Percentiles rank a stretch among this genome's conserved stretches.
Evolutionary conservation across 2,888 invertebrate genomes (phyloP).

Genomic region (Megalurothrips usitatus): DNA sequence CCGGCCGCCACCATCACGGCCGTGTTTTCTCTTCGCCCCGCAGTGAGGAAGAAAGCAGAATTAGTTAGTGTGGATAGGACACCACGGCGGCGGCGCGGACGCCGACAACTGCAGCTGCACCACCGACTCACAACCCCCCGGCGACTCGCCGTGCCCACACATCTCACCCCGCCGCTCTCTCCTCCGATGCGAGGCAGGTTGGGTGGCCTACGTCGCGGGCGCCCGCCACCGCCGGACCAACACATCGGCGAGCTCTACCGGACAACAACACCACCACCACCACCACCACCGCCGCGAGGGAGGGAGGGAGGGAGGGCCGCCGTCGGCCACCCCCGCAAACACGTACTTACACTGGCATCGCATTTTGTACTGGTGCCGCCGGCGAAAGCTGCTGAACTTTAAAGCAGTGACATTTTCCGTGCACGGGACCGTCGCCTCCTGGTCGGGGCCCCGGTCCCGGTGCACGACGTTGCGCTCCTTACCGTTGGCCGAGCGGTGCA

Average conservation of each 20-base stretch:
- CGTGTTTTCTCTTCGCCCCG: too few species aligned
- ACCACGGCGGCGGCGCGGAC: too few species aligned
- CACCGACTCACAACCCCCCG: too few species aligned
- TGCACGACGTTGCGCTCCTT: conserved; percentile 7
- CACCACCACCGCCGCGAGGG: neutral
- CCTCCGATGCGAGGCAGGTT: neutral
- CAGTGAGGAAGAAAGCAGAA: too few species aligned
- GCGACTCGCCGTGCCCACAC: too few species aligned
- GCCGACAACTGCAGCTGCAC: too few species aligned
- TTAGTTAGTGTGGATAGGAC: too few species aligned
- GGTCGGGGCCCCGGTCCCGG: neutral
- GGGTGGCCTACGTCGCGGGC: conserved; percentile 1
- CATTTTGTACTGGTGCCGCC: conserved; percentile 23
- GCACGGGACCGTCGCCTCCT: conserved; percentile 22
- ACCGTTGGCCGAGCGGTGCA: conserved; percentile 8
- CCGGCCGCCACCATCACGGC: too few species aligned
- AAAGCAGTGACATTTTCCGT: conserved; percentile 19
- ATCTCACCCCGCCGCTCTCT: too few species aligned
- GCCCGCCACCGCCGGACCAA: neutral
- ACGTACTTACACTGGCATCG: conserved; percentile 18
- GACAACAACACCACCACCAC: neutral
- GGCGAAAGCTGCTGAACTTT: conserved; percentile 29
- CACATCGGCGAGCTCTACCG: neutral
- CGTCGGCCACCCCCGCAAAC: neutral
- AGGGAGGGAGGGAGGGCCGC: neutral